Base-by-base conservation (phyloP, 2,113 vertebrate genomes). In the Anolis sagrei region DNA sequence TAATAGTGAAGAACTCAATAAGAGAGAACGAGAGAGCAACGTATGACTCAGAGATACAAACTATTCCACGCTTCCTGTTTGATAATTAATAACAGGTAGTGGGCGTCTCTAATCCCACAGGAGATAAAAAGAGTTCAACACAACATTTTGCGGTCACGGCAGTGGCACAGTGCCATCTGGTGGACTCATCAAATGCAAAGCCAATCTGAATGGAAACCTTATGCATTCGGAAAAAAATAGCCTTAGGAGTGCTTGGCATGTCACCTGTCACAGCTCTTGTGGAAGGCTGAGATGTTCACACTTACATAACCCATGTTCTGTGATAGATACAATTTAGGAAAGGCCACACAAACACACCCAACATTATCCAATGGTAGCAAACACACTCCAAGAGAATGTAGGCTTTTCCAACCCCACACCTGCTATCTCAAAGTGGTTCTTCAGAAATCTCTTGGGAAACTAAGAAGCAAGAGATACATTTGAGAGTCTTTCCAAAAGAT, bases 111-210 rank as follows among this genome's bases (percentile, higher is more conserved):
- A 19, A 39, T 73, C 84, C 54, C 44, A 36, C 25, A 62, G 51
- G 76, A 79, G 77, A 49, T 44, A 73, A 85, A 58, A 19, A 79
- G 27, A 73, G 62, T 66, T 34, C 58, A 76, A 76, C 51, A 74
- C 58, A 58, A 78, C 73, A 14, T 58, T 34, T 5, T 1, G 18
- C 62, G 13, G 66, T n/a, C 36, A 77, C 73, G 0, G 64, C 58
- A 68, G 76, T 79, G 86, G 25, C 72, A 94, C 86, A 87, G 54
- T 89, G 92, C 92, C 94, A 94, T 87, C 94, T 85, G 68, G 93
- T 91, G 94, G 93, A 89, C 83, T 84, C 0, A 0, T 7, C 54
- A 61, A 34, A 27, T 49, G 54, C 75, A 73, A 72, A 85, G 19
- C 7, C 29, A 64, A n/a, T 39, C 29, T 3, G 0, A 32, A 39